Percentiles rank a stretch among this genome's conserved stretches.
phyloP scores from a whole-genome alignment of 1,140 invertebrate species.

The Platorchestia sp. region DNA sequence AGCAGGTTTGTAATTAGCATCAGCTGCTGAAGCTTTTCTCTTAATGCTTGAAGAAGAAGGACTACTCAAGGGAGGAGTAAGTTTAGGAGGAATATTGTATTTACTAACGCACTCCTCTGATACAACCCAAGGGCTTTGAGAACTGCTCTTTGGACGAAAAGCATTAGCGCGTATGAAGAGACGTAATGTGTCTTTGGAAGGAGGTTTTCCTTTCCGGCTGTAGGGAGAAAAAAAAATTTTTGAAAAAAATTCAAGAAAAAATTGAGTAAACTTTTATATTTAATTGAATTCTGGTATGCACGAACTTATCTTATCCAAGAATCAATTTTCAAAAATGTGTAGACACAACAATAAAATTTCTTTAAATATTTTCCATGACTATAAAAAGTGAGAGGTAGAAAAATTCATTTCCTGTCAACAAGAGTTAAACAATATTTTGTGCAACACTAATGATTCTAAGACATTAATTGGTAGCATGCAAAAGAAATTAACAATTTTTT shows the following conservation, averaged over 20 bases:
- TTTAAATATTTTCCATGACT: too few relatives aligned
- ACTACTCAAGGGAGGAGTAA: background rate
- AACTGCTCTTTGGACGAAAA: constrained; percentile 50
- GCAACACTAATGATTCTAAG: too few relatives aligned
- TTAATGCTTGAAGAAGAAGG: background rate
- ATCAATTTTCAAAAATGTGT: too few relatives aligned
- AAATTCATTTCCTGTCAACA: too few relatives aligned
- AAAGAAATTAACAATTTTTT: too few relatives aligned
- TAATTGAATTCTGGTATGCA: too few relatives aligned
- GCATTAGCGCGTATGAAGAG: constrained; percentile 56
- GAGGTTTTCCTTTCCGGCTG: constrained; percentile 48
- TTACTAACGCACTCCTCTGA: constrained; percentile 22
- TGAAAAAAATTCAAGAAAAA: background rate
- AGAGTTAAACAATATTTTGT: too few relatives aligned
- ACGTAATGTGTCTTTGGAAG: constrained; percentile 46
- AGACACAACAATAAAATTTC: too few relatives aligned
- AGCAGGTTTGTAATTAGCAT: constrained; percentile 16
- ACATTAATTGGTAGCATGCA: too few relatives aligned
- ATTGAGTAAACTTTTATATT: background rate
- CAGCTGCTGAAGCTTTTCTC: constrained; percentile 26
- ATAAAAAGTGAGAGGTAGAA: too few relatives aligned
- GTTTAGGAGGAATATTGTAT: background rate
- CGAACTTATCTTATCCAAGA: too few relatives aligned
- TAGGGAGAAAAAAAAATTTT: background rate
- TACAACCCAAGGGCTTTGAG: constrained; percentile 53